Conservation (phyloP, 2,113 vertebrate species). For the Sula dactylatra region DNA sequence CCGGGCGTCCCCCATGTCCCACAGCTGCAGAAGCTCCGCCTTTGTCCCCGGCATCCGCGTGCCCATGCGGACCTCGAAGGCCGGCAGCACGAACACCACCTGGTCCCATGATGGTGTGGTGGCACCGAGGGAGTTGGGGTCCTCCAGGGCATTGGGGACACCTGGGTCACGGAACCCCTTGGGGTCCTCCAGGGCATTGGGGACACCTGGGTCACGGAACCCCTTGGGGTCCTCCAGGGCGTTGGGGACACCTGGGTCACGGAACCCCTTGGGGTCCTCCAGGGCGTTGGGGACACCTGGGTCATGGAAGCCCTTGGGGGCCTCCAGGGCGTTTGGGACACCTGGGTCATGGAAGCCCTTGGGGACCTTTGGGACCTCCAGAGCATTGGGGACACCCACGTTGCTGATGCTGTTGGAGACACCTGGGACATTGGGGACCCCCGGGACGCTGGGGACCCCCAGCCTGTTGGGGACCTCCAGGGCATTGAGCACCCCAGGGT, state of each 20-base stretch:
- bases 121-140: neutral
- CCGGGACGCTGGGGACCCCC: neutral
- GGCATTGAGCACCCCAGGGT: neutral
- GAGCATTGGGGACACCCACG: rapidly evolving
- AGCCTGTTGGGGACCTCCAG: neutral
- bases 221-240: neutral
- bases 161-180: too few relatives aligned
- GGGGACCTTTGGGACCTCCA: neutral
- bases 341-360: neutral
- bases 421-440: neutral
- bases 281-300: neutral
- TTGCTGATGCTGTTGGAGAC: neutral
- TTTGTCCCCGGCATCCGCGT: neutral
- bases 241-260: neutral
- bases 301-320: neutral
- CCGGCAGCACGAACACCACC: neutral
- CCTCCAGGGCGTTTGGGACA: neutral
- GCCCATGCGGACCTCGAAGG: neutral
- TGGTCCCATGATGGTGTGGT: rapidly evolving
- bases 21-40: neutral
- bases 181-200: neutral
- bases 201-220: neutral
- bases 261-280: neutral
- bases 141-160: neutral
- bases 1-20: rapidly evolving